Base-by-base conservation (phyloP, 2,797 vertebrate genomes). In the Champsocephalus esox region DNA sequence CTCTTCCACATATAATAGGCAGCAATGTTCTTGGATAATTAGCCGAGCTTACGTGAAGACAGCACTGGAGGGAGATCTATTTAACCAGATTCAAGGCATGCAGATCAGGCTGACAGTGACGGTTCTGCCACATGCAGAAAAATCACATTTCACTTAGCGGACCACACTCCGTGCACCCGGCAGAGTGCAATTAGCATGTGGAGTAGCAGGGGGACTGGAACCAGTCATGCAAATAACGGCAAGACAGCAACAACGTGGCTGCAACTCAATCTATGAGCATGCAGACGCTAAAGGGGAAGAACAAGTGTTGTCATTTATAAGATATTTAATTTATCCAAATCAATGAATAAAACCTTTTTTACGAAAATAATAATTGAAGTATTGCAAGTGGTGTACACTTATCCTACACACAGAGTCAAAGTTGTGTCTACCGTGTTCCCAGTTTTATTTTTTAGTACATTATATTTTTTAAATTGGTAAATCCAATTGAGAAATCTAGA, bases 41-140 rank as follows among this genome's bases (percentile, higher is more conserved):
- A 90, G 73, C 63, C 13, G 66, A 76, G 78, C 64, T 64, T 82
- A 82, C 63, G 79, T 69, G 46, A 59, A 72, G 75, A 77, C 61
- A 57, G 45, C 55, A 64, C 80, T 69, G 38, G 44, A 57, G 67
- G 62, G 78, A 87, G 75, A 82, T 57, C 57, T 13, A 77, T 83
- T 79, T 65, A 84, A 79, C 54, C 68, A 67, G 73, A 89, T 80
- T 88, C 69, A 82, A 80, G 88, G 77, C 87, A 77, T 16, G 46
- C 38, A 83, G 66, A 87, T 73, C 65, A 75, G 77, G 73, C 66
- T 62, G 54, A 66, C 65, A 46, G 13, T 59, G 70, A 45, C 21
- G 66, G 58, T 38, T 66, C 62, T 62, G 61, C 67, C 44, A 50
- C 50, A 56, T 19, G 34, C 60, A 58, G 6, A 44, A 73, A 77